These are phyloP conservation scores for Bothrops alternatus DNA, from an alignment of 2,797 vertebrate species.

Conservation along the genomic window DNA sequence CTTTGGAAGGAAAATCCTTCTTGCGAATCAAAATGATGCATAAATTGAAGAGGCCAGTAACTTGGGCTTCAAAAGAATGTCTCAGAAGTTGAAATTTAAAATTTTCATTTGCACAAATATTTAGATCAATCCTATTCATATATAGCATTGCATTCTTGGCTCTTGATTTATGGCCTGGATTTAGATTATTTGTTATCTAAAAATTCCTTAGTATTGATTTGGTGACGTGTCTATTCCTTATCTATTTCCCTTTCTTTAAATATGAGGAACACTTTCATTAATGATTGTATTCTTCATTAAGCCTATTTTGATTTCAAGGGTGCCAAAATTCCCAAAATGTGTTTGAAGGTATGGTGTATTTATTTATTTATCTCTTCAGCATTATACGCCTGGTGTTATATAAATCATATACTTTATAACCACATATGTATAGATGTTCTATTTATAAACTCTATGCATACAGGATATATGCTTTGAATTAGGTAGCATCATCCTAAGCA, in stretches of 20 bases:
- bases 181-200: neutral
- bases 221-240: neutral
- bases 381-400: neutral
- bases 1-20: neutral
- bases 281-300: neutral
- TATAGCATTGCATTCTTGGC: neutral
- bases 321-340: neutral
- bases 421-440: neutral
- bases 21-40: neutral
- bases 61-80: neutral
- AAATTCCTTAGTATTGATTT: neutral
- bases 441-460: neutral
- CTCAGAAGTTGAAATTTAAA: neutral
- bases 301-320: neutral
- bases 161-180: neutral
- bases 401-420: neutral
- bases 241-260: neutral
- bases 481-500: neutral
- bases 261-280: neutral
- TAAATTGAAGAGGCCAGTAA: neutral
- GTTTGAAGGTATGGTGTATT: neutral
- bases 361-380: neutral
- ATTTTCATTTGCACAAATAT: neutral
- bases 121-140: neutral
- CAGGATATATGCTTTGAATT: neutral